Percentiles rank a stretch among this genome's conserved stretches.
These are phyloP conservation scores for Megalops cyprinoides DNA, from an alignment of 2,797 vertebrate genomes.

Conservation along the genomic window DNA sequence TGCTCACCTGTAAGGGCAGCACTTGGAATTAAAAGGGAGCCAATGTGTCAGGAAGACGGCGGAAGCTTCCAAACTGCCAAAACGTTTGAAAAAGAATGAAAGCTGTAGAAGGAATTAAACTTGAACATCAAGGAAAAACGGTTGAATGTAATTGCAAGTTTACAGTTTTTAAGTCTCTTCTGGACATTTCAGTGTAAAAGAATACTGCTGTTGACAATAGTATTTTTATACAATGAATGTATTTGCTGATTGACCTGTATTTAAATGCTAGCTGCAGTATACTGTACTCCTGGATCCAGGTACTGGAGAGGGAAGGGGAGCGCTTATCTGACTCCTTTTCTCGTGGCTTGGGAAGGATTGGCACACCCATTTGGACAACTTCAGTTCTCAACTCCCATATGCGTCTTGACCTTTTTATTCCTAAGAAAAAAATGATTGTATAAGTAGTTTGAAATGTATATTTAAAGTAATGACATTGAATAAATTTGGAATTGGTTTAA, in stretches of 20 bases:
- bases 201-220: conserved; percentile 48
- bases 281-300: conserved; percentile 21
- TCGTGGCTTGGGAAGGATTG: conserved; percentile 12
- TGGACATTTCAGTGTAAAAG: conserved; percentile 65
- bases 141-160: conserved; percentile 79
- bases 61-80: conserved; percentile 38
- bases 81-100: conserved; percentile 59
- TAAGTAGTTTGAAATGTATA: conserved; percentile 65
- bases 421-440: conserved; percentile 65
- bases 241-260: conserved; percentile 65
- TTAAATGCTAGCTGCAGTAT: conserved; percentile 58
- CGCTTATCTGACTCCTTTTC: conserved; percentile 28
- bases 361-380: not conserved
- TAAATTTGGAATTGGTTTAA: conserved; percentile 56
- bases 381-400: conserved; percentile 56
- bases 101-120: conserved; percentile 32
- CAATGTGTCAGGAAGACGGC: not conserved
- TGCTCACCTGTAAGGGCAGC: not conserved
- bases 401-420: conserved; percentile 72
- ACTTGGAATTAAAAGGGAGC: conserved; percentile 20
- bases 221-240: conserved; percentile 72
- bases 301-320: too few relatives aligned
- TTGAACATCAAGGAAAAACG: conserved; percentile 40
- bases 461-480: conserved; percentile 56
- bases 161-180: conserved; percentile 56